These are phyloP conservation scores for Heterochromis multidens DNA, from an alignment of 2,113 vertebrate species.

Conservation along the genomic window DNA sequence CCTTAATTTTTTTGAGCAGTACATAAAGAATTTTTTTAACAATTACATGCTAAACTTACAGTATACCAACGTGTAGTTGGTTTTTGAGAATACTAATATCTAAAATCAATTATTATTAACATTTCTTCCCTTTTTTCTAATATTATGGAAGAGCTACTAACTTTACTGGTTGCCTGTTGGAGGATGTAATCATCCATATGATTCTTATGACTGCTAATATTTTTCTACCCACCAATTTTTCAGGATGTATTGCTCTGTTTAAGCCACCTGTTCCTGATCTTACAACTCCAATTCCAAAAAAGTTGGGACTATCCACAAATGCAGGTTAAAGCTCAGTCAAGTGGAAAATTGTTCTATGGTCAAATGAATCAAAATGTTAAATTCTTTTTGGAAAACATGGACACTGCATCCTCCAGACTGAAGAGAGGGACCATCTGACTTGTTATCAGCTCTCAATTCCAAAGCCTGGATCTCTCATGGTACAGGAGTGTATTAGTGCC, in stretches of 20 bases:
- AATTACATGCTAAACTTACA: background rate
- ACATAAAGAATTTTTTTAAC: no score
- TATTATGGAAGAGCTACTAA: background rate
- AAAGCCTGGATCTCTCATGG: no score
- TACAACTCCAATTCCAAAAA: background rate
- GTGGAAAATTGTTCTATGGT: no score
- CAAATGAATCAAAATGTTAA: no score
- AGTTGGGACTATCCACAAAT: background rate
- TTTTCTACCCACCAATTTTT: background rate
- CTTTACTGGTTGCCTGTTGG: background rate
- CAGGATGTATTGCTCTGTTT: background rate
- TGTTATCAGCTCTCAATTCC: no score
- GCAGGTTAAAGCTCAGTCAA: background rate
- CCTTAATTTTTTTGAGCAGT: no score
- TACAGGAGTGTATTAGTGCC: no score
- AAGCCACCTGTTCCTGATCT: background rate
- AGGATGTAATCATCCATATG: background rate
- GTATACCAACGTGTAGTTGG: background rate
- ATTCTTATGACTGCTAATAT: background rate
- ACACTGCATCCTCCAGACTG: no score
- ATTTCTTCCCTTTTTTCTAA: background rate
- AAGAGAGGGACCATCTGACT: no score
- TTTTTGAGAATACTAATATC: accelerated
- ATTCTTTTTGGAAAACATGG: no score
- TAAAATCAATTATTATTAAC: background rate